These are phyloP conservation scores for Tribolium madens DNA, from an alignment of 1,140 invertebrate genomes.

Conservation along the genomic window DNA sequence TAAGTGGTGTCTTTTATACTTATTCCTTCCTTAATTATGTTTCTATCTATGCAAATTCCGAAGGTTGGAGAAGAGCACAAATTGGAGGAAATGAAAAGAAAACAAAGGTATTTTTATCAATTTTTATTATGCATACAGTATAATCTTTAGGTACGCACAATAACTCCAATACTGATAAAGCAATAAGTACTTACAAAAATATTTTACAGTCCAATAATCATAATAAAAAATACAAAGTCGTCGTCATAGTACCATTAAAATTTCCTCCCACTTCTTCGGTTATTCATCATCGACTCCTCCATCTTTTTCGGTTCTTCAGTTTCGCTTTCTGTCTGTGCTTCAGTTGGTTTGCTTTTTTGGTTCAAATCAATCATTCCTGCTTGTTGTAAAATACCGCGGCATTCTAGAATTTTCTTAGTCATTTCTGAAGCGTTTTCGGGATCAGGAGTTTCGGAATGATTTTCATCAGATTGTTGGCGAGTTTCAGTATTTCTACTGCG, in stretches of 20 bases:
- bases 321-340: slow-evolving; percentile 4
- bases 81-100: background rate
- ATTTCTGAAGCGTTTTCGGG: background rate
- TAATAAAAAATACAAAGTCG: background rate
- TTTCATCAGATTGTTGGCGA: background rate
- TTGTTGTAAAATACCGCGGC: background rate
- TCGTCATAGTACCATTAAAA: background rate
- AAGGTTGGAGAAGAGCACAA: background rate
- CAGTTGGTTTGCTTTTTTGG: background rate
- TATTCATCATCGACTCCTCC: background rate
- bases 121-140: background rate
- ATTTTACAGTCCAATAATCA: background rate
- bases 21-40: background rate
- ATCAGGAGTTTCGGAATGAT: background rate
- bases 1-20: background rate
- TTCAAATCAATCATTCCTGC: background rate
- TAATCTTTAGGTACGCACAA: too few relatives aligned
- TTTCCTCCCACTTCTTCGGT: background rate
- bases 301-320: background rate
- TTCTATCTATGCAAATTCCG: background rate
- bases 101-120: background rate
- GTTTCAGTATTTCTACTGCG: background rate
- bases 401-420: background rate
- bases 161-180: background rate
- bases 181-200: background rate